A percentile compares a stretch with the other conserved stretches of the same genome.
phyloP scores from a whole-genome alignment of 2,113 vertebrate species.

The Orientallactaga bullata region DNA sequence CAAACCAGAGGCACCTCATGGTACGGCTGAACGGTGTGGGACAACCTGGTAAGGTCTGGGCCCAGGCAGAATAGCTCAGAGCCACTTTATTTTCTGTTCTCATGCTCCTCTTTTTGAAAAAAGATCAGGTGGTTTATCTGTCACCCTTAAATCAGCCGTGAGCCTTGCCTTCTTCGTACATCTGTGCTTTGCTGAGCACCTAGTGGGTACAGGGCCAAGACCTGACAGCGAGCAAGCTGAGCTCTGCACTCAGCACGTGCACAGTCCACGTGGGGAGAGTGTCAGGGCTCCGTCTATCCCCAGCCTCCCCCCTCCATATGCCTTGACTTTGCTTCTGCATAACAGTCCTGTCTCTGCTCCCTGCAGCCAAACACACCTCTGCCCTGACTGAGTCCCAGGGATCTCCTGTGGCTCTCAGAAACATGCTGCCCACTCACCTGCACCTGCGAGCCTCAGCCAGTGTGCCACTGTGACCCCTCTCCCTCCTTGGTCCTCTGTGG shows the following conservation, averaged over 20 bases:
- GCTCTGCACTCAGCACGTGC: not conserved
- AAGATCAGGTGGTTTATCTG: not conserved
- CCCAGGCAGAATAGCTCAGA: fast-evolving
- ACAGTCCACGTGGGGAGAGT: fast-evolving
- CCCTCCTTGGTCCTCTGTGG: not conserved
- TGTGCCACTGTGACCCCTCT: not conserved
- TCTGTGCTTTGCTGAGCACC: not conserved
- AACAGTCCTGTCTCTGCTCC: not conserved
- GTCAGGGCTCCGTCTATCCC: fast-evolving
- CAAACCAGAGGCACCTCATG: conserved; percentile 91
- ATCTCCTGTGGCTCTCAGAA: not conserved
- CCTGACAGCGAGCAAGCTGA: fast-evolving
- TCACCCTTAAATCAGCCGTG: not conserved
- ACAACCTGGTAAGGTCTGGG: conserved; percentile 89
- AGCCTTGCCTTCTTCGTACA: not conserved
- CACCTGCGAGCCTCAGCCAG: not conserved
- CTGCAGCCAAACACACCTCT: not conserved
- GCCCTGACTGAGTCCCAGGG: not conserved
- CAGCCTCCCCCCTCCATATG: no score
- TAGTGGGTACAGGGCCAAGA: not conserved
- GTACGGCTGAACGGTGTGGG: conserved; percentile 90
- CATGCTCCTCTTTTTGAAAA: not conserved
- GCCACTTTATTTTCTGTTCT: not conserved
- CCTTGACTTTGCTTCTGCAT: not conserved
- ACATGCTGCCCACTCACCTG: not conserved